These are phyloP conservation scores for Drosophila lowei DNA, from an alignment of 1,140 invertebrate genomes.

Conservation along the genomic window DNA sequence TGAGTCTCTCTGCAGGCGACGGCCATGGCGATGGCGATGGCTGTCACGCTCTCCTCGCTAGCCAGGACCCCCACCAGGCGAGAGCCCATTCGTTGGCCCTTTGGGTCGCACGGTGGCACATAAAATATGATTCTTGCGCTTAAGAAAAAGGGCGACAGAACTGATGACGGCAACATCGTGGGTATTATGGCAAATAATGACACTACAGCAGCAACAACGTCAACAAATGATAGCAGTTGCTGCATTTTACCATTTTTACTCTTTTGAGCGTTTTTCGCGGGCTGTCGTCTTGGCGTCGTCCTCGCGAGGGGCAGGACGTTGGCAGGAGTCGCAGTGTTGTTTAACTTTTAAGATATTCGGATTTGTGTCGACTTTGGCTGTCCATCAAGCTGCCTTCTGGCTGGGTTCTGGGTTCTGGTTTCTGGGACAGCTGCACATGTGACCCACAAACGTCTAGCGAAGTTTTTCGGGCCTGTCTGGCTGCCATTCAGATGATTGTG, in stretches of 20 bases:
- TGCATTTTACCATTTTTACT: constrained; percentile 52
- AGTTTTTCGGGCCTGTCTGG: not conserved
- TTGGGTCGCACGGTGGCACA: constrained; percentile 38
- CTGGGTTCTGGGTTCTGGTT: too few relatives aligned
- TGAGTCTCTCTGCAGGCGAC: constrained; percentile 9
- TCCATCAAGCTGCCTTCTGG: not conserved
- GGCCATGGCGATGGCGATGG: not conserved
- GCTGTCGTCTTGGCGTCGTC: constrained; percentile 14
- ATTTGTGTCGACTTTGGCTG: constrained; percentile 59
- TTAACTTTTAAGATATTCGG: constrained; percentile 64
- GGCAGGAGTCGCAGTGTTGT: constrained; percentile 53
- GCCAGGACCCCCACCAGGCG: not conserved
- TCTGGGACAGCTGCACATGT: constrained; percentile 3
- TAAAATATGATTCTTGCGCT: constrained; percentile 70
- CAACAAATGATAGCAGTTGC: constrained; percentile 61
- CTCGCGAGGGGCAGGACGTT: constrained; percentile 33
- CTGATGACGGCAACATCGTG: constrained; percentile 67
- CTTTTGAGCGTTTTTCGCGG: constrained; percentile 9
- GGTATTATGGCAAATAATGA: constrained; percentile 72
- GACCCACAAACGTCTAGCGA: constrained; percentile 10
- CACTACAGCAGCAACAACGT: constrained; percentile 49
- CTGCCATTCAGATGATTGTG: not conserved
- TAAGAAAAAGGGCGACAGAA: constrained; percentile 74
- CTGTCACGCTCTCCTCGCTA: constrained; percentile 12
- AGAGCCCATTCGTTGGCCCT: constrained; percentile 18